Base-by-base conservation (phyloP, 2,888 invertebrate species). In the Drosophila cyrtoloma region DNA sequence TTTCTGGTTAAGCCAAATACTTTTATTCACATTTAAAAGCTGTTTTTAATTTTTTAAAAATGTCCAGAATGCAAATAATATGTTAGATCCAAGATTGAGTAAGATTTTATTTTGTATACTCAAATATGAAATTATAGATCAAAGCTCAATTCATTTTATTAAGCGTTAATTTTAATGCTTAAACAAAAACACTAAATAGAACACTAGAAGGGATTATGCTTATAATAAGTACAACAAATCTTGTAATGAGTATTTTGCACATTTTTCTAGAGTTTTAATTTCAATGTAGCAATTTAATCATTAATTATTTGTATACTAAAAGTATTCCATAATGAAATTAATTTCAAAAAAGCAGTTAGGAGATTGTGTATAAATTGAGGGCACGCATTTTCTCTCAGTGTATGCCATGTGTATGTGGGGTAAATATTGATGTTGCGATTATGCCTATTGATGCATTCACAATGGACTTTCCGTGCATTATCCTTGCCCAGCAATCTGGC, bases 391-490 rank as follows among this genome's bases (percentile, higher is more conserved):
- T 56, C n/a, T 39, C 9, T 1, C 39, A 57, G 57, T 42, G 39
- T n/a, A 39, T 44, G 5, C 61, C 62, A 57, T 56, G 22, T 73
- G 61, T 47, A 60, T 71, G 32, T 39, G 51, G 85, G 77, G 81
- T 85, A 90, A 89, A 90, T 90, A 89, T 89, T 90, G 81, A 82
- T 83, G 89, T 72, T 84, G 85, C 85, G 84, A 86, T 90, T 89
- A 82, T 81, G 74, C 69, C 80, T 74, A 87, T 85, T 87, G 89
- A 79, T 81, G 87, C 81, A 75, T 71, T 77, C 71, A 84, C 85
- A 89, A 89, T 81, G 85, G 79, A 79, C 72, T 82, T 80, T 77
- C 73, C 78, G 47, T 57, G 51, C 77, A 85, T 87, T 88, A 89
- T 88, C 84, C 88, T 67, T 63, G 56, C 55, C 77, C 44, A 59